Conservation (phyloP, 2,888 invertebrate genomes). For the Trypoxylon attenuatum region DNA sequence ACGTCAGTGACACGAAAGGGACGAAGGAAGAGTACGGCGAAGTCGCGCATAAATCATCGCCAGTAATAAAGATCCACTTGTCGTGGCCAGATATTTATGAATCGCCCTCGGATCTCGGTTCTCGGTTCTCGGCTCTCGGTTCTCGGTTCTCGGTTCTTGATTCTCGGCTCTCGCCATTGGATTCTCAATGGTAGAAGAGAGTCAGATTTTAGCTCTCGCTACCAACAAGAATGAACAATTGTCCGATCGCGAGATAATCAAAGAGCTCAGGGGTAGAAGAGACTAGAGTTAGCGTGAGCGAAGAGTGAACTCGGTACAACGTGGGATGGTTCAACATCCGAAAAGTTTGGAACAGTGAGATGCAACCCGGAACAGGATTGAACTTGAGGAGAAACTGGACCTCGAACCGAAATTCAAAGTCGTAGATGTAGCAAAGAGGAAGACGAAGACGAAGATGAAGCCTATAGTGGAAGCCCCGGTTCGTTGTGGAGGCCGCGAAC, state of each 20-base stretch:
- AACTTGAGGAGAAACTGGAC: too few relatives aligned
- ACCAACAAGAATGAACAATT: conserved; percentile 55
- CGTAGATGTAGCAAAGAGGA: conserved; percentile 20
- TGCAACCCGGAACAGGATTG: too few relatives aligned
- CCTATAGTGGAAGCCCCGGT: conserved; percentile 46
- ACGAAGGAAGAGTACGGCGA: conserved; percentile 48
- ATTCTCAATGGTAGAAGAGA: conserved; percentile 51
- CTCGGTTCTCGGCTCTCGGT: too few relatives aligned
- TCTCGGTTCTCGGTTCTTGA: too few relatives aligned
- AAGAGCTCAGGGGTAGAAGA: conserved; percentile 59
- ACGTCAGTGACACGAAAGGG: conserved; percentile 46
- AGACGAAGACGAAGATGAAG: conserved; percentile 45
- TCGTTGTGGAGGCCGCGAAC: conserved; percentile 60
- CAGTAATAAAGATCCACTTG: conserved; percentile 58
- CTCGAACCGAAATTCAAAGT: too few relatives aligned
- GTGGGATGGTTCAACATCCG: too few relatives aligned
- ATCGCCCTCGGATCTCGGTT: conserved; percentile 56
- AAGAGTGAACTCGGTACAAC: conserved; percentile 36
- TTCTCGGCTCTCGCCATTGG: too few relatives aligned
- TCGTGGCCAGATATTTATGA: conserved; percentile 56
- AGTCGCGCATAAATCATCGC: conserved; percentile 51
- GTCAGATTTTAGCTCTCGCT: conserved; percentile 57
- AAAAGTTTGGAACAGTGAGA: too few relatives aligned
- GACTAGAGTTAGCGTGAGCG: conserved; percentile 54
- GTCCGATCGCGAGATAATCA: conserved; percentile 63